phyloP scores from a whole-genome alignment of 2,888 invertebrate genomes.

The Drosophila demipolita region DNA sequence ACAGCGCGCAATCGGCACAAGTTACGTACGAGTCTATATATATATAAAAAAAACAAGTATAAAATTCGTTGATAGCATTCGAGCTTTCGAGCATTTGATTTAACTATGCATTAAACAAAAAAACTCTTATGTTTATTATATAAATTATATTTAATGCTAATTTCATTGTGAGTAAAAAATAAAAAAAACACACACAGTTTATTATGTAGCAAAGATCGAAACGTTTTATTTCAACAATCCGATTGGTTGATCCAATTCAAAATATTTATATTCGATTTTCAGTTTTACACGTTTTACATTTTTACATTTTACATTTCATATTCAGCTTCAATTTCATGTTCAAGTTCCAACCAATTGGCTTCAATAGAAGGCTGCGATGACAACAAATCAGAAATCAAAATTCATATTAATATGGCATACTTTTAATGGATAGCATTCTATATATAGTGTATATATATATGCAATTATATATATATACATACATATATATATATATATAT shows the following conservation, averaged over 20 bases:
- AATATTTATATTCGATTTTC: slow-evolving; percentile 1
- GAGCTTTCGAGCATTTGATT: slow-evolving; percentile 78
- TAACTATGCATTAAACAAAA: slow-evolving; percentile 55
- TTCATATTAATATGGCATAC: slow-evolving; percentile 73
- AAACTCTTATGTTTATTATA: slow-evolving; percentile 78
- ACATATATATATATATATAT: slow-evolving; percentile 29
- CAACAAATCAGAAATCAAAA: slow-evolving; percentile 75
- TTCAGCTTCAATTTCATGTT: slow-evolving; percentile 30
- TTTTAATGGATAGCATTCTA: slow-evolving; percentile 49
- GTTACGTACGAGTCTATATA: slow-evolving; percentile 59
- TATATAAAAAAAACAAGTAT: slow-evolving; percentile 17
- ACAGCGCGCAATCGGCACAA: slow-evolving; percentile 77
- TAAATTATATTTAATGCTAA: slow-evolving; percentile 72
- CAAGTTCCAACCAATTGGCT: slow-evolving; percentile 72
- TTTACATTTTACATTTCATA: slow-evolving; percentile 2
- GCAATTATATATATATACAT: slow-evolving; percentile 9
- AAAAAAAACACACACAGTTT: slow-evolving; percentile 63
- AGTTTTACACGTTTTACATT: neutral
- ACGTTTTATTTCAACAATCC: slow-evolving; percentile 60
- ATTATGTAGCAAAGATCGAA: slow-evolving; percentile 75
- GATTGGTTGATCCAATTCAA: slow-evolving; percentile 24
- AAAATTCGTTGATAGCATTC: slow-evolving; percentile 67
- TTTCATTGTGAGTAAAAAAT: slow-evolving; percentile 73
- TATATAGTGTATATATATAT: slow-evolving; percentile 31
- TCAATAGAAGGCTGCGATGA: slow-evolving; percentile 79